Conservation (phyloP, 1,140 invertebrate genomes). For the Brachionus asplanchnoidis region DNA sequence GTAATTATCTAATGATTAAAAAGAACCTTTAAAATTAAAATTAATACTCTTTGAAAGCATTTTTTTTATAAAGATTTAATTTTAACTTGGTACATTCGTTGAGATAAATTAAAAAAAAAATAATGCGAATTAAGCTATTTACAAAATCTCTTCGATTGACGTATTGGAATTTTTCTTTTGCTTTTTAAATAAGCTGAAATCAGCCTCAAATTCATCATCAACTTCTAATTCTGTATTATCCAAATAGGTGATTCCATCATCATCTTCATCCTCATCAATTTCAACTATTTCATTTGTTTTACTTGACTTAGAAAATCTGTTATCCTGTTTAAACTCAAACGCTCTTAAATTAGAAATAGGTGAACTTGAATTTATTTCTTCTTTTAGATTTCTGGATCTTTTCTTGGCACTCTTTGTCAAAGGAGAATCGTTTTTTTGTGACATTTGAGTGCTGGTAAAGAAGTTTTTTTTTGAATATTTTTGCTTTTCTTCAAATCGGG, state of each 20-base stretch:
- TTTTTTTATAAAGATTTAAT: neutral
- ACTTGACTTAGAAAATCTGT: neutral
- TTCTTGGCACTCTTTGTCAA: neutral
- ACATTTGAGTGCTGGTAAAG: constrained; percentile 1
- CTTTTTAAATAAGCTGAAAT: constrained; percentile 15
- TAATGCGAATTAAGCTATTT: neutral
- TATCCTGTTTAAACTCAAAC: neutral
- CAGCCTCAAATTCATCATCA: constrained; percentile 9
- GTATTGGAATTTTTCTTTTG: neutral
- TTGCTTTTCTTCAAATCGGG: neutral
- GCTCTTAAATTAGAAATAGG: neutral
- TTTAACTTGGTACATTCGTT: neutral
- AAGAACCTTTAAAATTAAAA: neutral
- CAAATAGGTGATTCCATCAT: constrained; percentile 5
- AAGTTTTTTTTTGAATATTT: neutral
- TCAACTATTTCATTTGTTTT: neutral
- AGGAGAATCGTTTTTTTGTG: neutral
- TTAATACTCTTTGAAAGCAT: neutral
- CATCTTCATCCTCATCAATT: neutral
- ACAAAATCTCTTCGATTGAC: neutral
- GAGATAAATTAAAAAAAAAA: neutral
- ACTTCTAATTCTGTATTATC: constrained; percentile 10
- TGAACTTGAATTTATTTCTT: neutral
- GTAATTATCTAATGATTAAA: neutral
- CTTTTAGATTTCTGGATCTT: neutral